Percentiles rank a stretch among this genome's conserved stretches.
Evolutionary conservation across 64 coral and sea anemone species (phyloP).

Genomic region (Hydrozoanthus tunicans): DNA sequence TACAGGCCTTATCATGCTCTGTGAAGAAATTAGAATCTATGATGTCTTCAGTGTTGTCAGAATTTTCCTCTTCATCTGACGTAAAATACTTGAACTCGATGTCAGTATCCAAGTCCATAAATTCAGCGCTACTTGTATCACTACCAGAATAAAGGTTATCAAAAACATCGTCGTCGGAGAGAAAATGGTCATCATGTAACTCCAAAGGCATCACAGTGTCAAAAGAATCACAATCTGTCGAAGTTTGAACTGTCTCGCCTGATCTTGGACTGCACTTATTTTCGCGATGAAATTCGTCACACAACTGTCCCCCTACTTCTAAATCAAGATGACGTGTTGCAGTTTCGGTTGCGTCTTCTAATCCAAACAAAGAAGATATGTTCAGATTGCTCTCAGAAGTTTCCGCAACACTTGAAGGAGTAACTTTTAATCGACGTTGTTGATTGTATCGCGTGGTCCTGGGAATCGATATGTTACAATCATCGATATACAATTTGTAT

Average conservation of each 20-base stretch:
- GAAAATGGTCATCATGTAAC: background rate
- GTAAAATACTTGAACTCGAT: background rate
- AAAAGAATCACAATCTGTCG: no score
- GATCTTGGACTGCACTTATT: background rate
- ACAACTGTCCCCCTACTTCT: background rate
- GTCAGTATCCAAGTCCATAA: conserved; percentile 1
- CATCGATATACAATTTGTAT: background rate
- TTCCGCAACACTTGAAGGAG: background rate
- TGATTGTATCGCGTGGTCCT: background rate
- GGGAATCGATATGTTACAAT: background rate
- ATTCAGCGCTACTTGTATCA: conserved; percentile 1
- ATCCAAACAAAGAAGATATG: background rate
- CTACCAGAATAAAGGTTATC: conserved; percentile 2
- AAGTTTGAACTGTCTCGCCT: background rate
- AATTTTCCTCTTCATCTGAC: conserved; percentile 9
- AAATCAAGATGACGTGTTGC: background rate
- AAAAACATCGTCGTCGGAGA: background rate
- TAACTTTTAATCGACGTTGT: background rate
- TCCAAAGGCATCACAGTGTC: no score
- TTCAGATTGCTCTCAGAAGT: background rate
- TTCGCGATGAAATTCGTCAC: background rate
- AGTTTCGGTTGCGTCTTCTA: background rate
- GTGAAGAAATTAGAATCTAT: background rate
- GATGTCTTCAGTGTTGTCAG: background rate
- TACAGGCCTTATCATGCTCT: background rate